A percentile compares a stretch with the other conserved stretches of the same genome.
Evolutionary conservation across 2,888 invertebrate genomes (phyloP).

Genomic region (Camponotus fellah): DNA sequence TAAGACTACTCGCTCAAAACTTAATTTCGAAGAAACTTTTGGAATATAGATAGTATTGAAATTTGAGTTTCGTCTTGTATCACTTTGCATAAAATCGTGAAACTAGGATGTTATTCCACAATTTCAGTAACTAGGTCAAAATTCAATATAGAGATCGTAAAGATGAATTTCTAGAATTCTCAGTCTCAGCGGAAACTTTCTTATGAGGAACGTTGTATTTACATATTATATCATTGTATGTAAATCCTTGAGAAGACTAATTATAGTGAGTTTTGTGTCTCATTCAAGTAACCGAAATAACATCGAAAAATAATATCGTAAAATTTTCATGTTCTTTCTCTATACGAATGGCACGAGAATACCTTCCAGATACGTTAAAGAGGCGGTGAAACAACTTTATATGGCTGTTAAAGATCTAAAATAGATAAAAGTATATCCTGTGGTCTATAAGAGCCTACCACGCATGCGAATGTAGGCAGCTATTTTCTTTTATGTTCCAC

Average conservation of each 20-base stretch:
- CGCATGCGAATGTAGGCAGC: constrained; percentile 9
- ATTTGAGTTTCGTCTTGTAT: constrained; percentile 50
- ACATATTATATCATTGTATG: constrained; percentile 16
- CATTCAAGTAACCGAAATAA: constrained; percentile 16
- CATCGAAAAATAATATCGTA: constrained; percentile 42
- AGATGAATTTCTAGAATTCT: constrained; percentile 39
- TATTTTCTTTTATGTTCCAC: constrained; percentile 44
- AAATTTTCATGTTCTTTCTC: constrained; percentile 8
- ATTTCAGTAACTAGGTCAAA: constrained; percentile 47
- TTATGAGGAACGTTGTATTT: neutral
- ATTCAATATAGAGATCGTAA: constrained; percentile 16
- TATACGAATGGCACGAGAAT: neutral
- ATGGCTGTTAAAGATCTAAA: constrained; percentile 45
- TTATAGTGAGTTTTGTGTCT: constrained; percentile 3
- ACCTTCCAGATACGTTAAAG: constrained; percentile 34
- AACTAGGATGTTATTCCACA: constrained; percentile 41
- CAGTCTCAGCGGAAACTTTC: constrained; percentile 3
- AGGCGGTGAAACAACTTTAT: constrained; percentile 51
- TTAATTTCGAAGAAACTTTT: constrained; percentile 52
- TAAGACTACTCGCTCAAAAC: constrained; percentile 44
- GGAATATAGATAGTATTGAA: constrained; percentile 41
- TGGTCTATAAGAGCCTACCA: constrained; percentile 32
- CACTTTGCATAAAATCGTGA: constrained; percentile 53
- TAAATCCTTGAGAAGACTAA: constrained; percentile 11
- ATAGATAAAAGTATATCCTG: constrained; percentile 41